A percentile compares a stretch with the other conserved stretches of the same genome.
phyloP scores from a whole-genome alignment of 2,797 vertebrate genomes.

The Rhynchotus rufescens region DNA sequence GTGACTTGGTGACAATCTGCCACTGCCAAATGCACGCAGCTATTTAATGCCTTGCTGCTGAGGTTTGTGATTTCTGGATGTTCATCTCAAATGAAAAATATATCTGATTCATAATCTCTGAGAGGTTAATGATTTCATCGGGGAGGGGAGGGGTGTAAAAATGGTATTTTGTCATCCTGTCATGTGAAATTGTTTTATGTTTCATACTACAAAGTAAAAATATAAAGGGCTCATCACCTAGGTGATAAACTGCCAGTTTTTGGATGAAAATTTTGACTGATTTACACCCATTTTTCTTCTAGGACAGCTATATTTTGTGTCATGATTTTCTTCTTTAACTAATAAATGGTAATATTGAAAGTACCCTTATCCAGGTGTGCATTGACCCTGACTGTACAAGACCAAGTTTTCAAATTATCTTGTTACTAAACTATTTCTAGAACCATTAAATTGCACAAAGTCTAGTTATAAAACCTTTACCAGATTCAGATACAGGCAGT shows the following conservation, averaged over 20 bases:
- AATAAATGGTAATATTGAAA: constrained; percentile 39
- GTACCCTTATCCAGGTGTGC: constrained; percentile 57
- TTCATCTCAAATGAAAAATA: constrained; percentile 75
- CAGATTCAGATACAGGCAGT: background rate
- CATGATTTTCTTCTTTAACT: constrained; percentile 58
- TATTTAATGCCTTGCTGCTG: constrained; percentile 60
- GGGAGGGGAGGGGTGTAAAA: background rate
- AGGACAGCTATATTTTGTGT: constrained; percentile 68
- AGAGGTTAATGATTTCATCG: constrained; percentile 67
- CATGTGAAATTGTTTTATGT: constrained; percentile 75
- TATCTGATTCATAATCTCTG: constrained; percentile 51
- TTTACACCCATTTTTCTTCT: constrained; percentile 77
- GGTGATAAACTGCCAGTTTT: constrained; percentile 74
- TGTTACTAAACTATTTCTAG: background rate
- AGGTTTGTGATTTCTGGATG: constrained; percentile 58
- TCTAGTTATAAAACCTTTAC: background rate
- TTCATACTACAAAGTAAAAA: constrained; percentile 73
- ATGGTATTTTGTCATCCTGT: constrained; percentile 69
- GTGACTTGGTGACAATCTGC: constrained; percentile 30
- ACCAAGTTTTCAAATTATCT: background rate
- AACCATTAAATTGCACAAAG: background rate
- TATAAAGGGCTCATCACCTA: constrained; percentile 77
- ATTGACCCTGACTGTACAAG: constrained; percentile 35
- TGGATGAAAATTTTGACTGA: constrained; percentile 75
- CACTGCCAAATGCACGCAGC: constrained; percentile 8